A percentile compares a stretch with the other conserved stretches of the same genome.
These are phyloP conservation scores for Erebia epiphron DNA, from an alignment of 2,888 invertebrate species.

Conservation along the genomic window DNA sequence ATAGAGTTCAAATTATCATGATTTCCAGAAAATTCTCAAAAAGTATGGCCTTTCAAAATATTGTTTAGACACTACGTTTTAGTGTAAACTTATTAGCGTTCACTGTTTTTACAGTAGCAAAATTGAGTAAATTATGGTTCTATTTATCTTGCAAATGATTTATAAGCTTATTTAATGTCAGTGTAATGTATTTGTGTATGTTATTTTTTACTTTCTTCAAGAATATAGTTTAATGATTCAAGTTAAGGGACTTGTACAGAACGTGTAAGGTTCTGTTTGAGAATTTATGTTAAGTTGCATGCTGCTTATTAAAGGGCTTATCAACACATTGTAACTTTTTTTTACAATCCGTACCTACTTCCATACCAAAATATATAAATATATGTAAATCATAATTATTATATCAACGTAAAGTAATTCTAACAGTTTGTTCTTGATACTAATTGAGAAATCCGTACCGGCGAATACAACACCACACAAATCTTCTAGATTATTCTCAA, in stretches of 20 bases:
- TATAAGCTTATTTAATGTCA: neutral
- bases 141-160: conserved; percentile 15
- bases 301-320: too few relatives aligned
- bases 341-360: too few relatives aligned
- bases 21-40: conserved; percentile 1
- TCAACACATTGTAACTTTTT: too few relatives aligned
- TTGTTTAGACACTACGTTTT: conserved; percentile 37
- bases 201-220: neutral
- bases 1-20: conserved; percentile 30
- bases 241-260: neutral
- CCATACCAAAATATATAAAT: too few relatives aligned
- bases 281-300: too few relatives aligned
- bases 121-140: conserved; percentile 21
- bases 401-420: too few relatives aligned
- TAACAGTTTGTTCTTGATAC: too few relatives aligned
- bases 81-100: conserved; percentile 26
- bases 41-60: conserved; percentile 27
- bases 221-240: neutral
- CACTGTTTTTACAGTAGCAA: conserved; percentile 25
- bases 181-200: neutral
- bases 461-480: too few relatives aligned
- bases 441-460: too few relatives aligned
- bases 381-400: too few relatives aligned
- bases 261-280: too few relatives aligned
- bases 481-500: too few relatives aligned